Percentiles rank a stretch among this genome's conserved stretches.
These are phyloP conservation scores for Podotricha telesiphe DNA, from an alignment of 2,888 invertebrate genomes.

Conservation along the genomic window DNA sequence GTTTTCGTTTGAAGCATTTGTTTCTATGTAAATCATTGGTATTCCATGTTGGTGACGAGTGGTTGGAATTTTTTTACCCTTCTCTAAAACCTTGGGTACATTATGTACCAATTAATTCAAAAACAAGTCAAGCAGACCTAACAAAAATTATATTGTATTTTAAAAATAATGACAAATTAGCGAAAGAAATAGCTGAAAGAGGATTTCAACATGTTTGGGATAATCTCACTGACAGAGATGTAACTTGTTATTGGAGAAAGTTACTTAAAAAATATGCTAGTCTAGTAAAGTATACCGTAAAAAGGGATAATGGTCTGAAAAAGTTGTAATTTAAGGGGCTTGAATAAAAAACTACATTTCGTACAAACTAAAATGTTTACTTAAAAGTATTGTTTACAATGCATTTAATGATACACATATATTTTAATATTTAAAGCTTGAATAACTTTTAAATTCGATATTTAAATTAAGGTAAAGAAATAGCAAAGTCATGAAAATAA, in stretches of 20 bases:
- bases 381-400: conserved; percentile 33
- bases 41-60: conserved; percentile 96
- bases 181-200: conserved; percentile 90
- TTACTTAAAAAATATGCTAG: conserved; percentile 89
- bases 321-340: conserved; percentile 61
- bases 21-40: conserved; percentile 96
- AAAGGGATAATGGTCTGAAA: conserved; percentile 83
- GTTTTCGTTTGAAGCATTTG: conserved; percentile 97
- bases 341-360: conserved; percentile 23
- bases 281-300: conserved; percentile 87
- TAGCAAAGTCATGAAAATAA: conserved; percentile 12
- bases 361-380: conserved; percentile 39
- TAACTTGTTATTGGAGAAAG: conserved; percentile 93
- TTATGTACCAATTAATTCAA: conserved; percentile 91
- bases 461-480: neutral
- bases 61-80: conserved; percentile 97
- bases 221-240: conserved; percentile 91
- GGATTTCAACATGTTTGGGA: conserved; percentile 93
- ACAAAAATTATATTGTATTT: conserved; percentile 89
- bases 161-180: conserved; percentile 88
- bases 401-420: conserved; percentile 14
- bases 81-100: conserved; percentile 97
- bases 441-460: conserved; percentile 7
- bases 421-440: conserved; percentile 20
- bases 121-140: conserved; percentile 87